These are phyloP conservation scores for Ia io DNA, from an alignment of 2,113 vertebrate genomes.

Conservation along the genomic window DNA sequence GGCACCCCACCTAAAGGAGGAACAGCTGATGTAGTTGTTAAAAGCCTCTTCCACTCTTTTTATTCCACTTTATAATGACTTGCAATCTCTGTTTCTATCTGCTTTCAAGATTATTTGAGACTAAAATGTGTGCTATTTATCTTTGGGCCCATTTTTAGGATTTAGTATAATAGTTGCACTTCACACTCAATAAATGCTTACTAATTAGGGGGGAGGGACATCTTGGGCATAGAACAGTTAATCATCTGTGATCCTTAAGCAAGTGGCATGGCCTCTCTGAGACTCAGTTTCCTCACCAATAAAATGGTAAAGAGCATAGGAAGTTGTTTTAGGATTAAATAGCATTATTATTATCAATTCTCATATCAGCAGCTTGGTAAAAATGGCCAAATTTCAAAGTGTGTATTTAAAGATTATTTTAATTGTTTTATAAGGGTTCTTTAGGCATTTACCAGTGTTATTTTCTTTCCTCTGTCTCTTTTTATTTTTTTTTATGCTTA, in stretches of 20 bases:
- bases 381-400: neutral
- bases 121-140: neutral
- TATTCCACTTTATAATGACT: neutral
- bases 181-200: neutral
- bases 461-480: neutral
- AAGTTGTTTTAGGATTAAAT: neutral
- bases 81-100: neutral
- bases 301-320: neutral
- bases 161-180: neutral
- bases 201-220: neutral
- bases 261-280: neutral
- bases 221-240: neutral
- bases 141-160: neutral
- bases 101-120: neutral
- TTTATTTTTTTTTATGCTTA: neutral
- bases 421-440: neutral
- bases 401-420: slow-evolving; percentile 26
- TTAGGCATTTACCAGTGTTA: neutral
- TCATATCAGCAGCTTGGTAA: neutral
- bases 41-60: neutral
- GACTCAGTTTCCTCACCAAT: neutral
- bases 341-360: neutral
- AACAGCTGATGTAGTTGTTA: neutral
- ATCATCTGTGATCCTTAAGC: neutral
- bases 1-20: neutral